Evolutionary conservation across 1,140 invertebrate species (phyloP), one percentile per base, ranked within the genome.

Genomic region (Apis cerana): DNA sequence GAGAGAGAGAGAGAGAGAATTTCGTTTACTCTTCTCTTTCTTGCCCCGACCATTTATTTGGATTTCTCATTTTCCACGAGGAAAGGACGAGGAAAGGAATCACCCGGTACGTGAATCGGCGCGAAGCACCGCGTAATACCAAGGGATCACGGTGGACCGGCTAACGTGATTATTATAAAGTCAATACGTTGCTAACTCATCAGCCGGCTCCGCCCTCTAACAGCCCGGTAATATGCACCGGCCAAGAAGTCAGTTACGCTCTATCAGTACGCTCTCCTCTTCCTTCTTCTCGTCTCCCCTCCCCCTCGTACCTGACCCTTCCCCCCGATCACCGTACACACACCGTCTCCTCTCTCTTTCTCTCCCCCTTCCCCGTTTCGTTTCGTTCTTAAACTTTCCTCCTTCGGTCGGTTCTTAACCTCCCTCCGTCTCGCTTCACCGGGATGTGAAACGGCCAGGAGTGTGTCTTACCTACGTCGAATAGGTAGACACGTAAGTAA

Each of bases 111-210:
- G 89, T 90, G 87, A 89, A 86, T 86, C 88, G 84, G 88, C 86
- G 86, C 86, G 88, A 89, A 85, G 75, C 84, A 84, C 78, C 91
- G 90, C 90, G 89, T 91, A 91, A 90, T 91, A 91, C 85, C 89
- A 86, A 88, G 90, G 88, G 87, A 85, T 90, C 89, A 79, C 84
- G 86, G 88, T 89, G 85, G 84, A 91, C 88, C 86, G 87, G 88
- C 92, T 93, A 94, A 94, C 93, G 92, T 93, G 93, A 94, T 94
- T 93, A 94, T 94, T 94, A 94, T 94, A 92, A 93, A 94, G 93
- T 94, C 93, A 93, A 94, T 94, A 93, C 93, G 93, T 93, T 93
- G 92, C 93, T 93, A 93, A 93, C 93, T 94, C 93, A 94, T 94
- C 93, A 94, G 92, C 91, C 90, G 90, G 90, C 93, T 91, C 92